A percentile compares a stretch with the other conserved stretches of the same genome.
Evolutionary conservation across 2,888 invertebrate species (phyloP).

Genomic region (Apotomis turbidana): DNA sequence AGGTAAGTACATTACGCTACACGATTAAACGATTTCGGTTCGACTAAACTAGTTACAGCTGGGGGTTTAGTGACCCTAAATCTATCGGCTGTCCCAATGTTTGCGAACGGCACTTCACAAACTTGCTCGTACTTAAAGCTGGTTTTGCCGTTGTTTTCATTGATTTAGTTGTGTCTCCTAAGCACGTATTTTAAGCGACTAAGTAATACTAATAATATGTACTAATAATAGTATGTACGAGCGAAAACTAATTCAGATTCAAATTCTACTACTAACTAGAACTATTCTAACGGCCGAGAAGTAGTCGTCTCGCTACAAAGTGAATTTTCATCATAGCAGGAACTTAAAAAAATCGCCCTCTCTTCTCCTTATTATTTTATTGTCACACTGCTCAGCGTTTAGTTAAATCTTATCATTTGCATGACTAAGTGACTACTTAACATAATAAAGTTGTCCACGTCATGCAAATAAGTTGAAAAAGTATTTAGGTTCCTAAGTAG

Average conservation of each 20-base stretch:
- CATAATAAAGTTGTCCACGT: slow-evolving; percentile 41
- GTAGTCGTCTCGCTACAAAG: no score
- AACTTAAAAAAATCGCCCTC: slow-evolving; percentile 21
- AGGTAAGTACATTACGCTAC: slow-evolving; percentile 58
- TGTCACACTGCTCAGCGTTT: slow-evolving; percentile 45
- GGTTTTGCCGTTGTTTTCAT: slow-evolving; percentile 24
- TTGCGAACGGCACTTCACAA: slow-evolving; percentile 28
- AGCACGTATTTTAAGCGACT: slow-evolving; percentile 2
- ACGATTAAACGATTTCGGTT: slow-evolving; percentile 65
- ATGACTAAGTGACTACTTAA: slow-evolving; percentile 45
- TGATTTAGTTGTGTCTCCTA: background rate
- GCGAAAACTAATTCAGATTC: no score
- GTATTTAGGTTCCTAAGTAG: slow-evolving; percentile 6
- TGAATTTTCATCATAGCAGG: no score
- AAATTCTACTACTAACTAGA: no score
- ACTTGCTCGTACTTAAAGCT: slow-evolving; percentile 19
- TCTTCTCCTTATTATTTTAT: slow-evolving; percentile 49
- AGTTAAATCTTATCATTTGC: slow-evolving; percentile 49
- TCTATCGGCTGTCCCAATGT: slow-evolving; percentile 27
- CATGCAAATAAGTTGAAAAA: slow-evolving; percentile 40
- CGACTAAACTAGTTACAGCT: slow-evolving; percentile 57
- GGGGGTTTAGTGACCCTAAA: slow-evolving; percentile 51
- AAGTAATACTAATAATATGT: background rate
- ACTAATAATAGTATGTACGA: no score
- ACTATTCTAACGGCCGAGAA: no score